Evolutionary conservation across 2,113 vertebrate genomes (phyloP), one percentile per base, ranked within the genome.

Genomic region (Zosterops borbonicus): DNA sequence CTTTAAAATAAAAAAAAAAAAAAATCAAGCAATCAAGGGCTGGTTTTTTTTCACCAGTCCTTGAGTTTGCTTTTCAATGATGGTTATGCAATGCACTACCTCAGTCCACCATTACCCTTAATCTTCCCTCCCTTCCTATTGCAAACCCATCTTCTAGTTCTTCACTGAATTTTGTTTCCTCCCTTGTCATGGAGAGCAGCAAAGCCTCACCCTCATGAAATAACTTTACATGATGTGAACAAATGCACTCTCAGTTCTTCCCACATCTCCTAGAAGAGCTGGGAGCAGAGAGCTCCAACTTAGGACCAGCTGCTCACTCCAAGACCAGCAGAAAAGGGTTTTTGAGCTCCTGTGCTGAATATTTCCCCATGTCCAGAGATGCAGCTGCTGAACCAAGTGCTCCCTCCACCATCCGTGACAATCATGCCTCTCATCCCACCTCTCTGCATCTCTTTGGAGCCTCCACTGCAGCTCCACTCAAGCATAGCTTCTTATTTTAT

Each of bases 61-160:
- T 20, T 23, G 27, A 64, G 27, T 35, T 9, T 64, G 25, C 25
- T 64, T 80, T 49, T 56, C 23, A 68, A 20, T 20, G 41, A 23
- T 14, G 4, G 6, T 47, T 59, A 13, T 56, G 28, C 35, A 56
- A 1, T 5, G 11, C 37, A 16, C 29, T n/a, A 9, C 28, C 37
- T 58, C 52, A n/a, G 28, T 12, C 68, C 64, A 11, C 4, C 37
- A 3, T 53, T 56, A 56, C 10, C 64, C 21, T 21, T 13, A 9
- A 23, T 33, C 23, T 37, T 69, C 42, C 13, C 44, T 31, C 23
- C 52, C 16, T 55, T 74, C 42, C 39, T 62, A 15, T 25, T 27
- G 12, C 46, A 52, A 49, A 37, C 16, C 46, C 9, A 0, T 23
- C n/a, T 62, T 39, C 64, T 62, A 1, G 0, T 14, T 16, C 1